Base-by-base conservation (phyloP, 2,113 vertebrate genomes). In the Garra rufa region DNA sequence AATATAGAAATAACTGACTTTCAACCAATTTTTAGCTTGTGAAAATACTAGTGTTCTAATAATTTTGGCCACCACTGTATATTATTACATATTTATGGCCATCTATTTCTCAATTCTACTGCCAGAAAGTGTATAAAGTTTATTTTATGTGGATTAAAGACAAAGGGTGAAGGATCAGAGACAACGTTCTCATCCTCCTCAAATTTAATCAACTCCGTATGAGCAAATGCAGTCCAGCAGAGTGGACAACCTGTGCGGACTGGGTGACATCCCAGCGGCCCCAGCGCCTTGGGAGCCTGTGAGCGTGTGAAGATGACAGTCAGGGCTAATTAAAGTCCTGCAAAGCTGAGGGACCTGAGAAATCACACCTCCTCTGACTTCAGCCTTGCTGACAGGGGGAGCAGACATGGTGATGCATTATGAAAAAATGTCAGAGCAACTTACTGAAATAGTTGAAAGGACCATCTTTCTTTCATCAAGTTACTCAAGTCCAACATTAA, bases 251-350 rank as follows among this genome's bases (percentile, higher is more conserved):
- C 43, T 50, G 55, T 52, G 63, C 61, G 24, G 76, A 85, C 55
- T 80, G 46, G 83, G 65, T 57, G 82, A 84, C 71, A 74, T 77
- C 84, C 69, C 75, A 14, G 26, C 17, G 0, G 13, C 30, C 57
- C 50, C 69, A 50, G 46, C 38, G 30, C 59, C 65, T 26, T 71
- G 63, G 17, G 50, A 69, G 38, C 74, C 44, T 26, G 41, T 11
- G 9, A 50, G 26, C 4, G 71, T 81, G 70, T 59, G 46, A 81
- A 81, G 71, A 83, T 78, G 81, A 73, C 76, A 78, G 77, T 74
- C 34, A 43, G 77, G 28, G 65, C 71, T 85, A 81, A 89, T 84
- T 84, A 87, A 76, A 85, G 77, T 34, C 38, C 10, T 21, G 69
- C 69, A 83, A 63, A 61, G n/a, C 43, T 44, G 80, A 63, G n/a